A percentile compares a stretch with the other conserved stretches of the same genome.
Evolutionary conservation across 64 coral and sea anemone species (phyloP).

Genomic region (Trachythela sp.): DNA sequence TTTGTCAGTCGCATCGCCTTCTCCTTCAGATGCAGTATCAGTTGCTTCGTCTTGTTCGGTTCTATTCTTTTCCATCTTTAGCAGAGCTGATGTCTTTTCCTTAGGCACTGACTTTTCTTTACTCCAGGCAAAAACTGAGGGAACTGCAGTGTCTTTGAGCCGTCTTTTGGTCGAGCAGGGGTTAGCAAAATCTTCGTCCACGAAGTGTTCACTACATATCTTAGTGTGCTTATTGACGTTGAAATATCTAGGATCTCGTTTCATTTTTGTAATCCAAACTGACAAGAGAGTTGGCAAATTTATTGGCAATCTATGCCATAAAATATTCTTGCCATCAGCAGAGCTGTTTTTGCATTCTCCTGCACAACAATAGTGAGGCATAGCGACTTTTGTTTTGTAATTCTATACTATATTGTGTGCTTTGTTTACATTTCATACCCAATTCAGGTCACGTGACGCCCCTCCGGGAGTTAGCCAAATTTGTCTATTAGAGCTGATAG

Average conservation of each 20-base stretch:
- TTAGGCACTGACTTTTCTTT: not conserved
- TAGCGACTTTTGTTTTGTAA: not conserved
- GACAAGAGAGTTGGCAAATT: not conserved
- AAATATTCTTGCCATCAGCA: conserved; percentile 13
- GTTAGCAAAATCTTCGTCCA: conserved; percentile 28
- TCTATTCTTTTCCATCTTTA: conserved; percentile 9
- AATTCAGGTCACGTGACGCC: too few relatives aligned
- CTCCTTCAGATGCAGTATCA: conserved; percentile 50
- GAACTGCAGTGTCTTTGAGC: conserved; percentile 42
- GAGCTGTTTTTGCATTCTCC: conserved; percentile 32
- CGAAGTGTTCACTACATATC: conserved; percentile 59
- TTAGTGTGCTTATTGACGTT: conserved; percentile 37
- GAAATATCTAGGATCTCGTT: conserved; percentile 45
- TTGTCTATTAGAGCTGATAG: too few relatives aligned
- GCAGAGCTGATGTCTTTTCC: not conserved
- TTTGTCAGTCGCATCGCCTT: conserved; percentile 19
- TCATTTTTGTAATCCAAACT: conserved; percentile 53
- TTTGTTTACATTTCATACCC: too few relatives aligned
- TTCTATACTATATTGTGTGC: too few relatives aligned
- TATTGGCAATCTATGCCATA: conserved; percentile 32
- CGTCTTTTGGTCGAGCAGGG: conserved; percentile 32
- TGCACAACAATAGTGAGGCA: conserved; percentile 34
- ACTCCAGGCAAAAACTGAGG: conserved; percentile 56
- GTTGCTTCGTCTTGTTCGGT: conserved; percentile 37
- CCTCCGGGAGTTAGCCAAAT: too few relatives aligned